Evolutionary conservation across 2,113 vertebrate species (phyloP).

Genomic region (Tragelaphus strepsiceros): DNA sequence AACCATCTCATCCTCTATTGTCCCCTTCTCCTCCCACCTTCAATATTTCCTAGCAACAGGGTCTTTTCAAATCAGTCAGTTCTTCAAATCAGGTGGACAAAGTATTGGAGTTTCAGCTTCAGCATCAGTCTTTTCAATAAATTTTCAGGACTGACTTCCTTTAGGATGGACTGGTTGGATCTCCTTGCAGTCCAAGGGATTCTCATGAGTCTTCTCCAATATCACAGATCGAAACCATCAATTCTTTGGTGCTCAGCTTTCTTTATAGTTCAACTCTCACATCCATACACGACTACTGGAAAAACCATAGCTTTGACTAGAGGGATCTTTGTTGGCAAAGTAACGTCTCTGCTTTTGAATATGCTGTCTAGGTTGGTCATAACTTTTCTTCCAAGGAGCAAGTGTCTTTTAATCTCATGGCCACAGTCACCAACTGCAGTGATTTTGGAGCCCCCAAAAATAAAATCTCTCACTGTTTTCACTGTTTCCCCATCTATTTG

Average conservation of each 20-base stretch:
- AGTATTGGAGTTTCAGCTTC: background rate
- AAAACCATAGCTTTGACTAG: background rate
- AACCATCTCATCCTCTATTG: background rate
- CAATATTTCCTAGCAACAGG: background rate
- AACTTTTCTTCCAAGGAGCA: background rate
- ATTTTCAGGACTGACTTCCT: background rate
- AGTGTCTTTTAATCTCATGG: background rate
- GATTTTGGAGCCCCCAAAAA: background rate
- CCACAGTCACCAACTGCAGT: background rate
- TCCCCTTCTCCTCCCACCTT: background rate
- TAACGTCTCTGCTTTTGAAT: background rate
- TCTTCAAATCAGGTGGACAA: background rate
- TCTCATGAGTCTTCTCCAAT: background rate
- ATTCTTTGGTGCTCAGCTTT: background rate
- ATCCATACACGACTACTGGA: background rate
- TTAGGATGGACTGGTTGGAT: background rate
- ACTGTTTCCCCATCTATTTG: background rate
- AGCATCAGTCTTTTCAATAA: background rate
- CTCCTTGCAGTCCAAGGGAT: background rate
- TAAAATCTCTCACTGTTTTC: background rate
- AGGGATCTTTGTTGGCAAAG: background rate
- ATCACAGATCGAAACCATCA: background rate
- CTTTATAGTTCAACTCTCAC: background rate
- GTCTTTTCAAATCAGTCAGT: background rate
- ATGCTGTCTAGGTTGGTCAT: background rate